Conservation (phyloP, 2,113 vertebrate species). For the Barnardius zonarius region DNA sequence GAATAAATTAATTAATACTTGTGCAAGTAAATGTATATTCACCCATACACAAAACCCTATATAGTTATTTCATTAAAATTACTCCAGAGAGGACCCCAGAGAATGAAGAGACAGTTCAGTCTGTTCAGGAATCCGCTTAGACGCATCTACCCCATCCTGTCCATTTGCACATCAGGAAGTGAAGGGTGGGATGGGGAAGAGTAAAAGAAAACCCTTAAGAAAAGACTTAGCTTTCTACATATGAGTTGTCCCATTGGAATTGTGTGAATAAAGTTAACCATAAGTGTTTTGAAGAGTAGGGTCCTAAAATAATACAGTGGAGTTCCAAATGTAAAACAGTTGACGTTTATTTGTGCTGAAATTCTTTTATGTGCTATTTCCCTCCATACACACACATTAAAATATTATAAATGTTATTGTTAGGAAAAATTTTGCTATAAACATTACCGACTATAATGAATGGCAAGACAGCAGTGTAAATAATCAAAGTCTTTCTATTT, state of each 20-base stretch:
- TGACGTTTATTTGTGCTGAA: constrained; percentile 46
- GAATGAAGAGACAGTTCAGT: neutral
- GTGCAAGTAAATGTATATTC: constrained; percentile 22
- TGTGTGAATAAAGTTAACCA: constrained; percentile 36
- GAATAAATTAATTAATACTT: constrained; percentile 11
- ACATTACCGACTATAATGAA: constrained; percentile 63
- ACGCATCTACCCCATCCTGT: neutral
- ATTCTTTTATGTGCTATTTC: constrained; percentile 53
- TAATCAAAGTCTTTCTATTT: constrained; percentile 62
- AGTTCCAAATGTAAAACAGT: constrained; percentile 11
- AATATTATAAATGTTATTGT: constrained; percentile 67
- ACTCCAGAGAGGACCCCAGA: neutral
- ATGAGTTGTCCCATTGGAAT: constrained; percentile 41
- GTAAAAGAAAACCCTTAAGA: neutral
- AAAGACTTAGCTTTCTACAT: neutral
- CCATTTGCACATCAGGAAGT: neutral
- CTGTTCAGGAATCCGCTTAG: neutral
- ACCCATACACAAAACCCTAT: neutral
- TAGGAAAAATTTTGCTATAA: constrained; percentile 60
- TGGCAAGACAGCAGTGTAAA: constrained; percentile 62
- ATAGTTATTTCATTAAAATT: neutral
- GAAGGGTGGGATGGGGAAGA: neutral
- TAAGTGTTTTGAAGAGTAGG: constrained; percentile 26
- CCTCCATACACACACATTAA: constrained; percentile 21
- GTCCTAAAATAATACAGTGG: constrained; percentile 51